A percentile compares a stretch with the other conserved stretches of the same genome.
phyloP scores from a whole-genome alignment of 2,888 invertebrate species.

The Drosophila nigricruria region DNA sequence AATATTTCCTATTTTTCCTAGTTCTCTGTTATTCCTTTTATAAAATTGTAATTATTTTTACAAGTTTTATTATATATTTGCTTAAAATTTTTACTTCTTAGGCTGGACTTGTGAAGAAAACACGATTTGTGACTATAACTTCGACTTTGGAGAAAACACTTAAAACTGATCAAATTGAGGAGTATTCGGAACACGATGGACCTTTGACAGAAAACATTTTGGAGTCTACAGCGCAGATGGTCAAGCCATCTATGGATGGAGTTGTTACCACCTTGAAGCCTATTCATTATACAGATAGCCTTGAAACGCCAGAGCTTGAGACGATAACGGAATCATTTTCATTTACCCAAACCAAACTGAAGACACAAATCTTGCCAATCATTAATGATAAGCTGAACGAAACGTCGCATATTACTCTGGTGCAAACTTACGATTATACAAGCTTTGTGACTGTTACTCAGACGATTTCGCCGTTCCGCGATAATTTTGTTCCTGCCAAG shows the following conservation, averaged over 20 bases:
- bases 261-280: conserved; percentile 94
- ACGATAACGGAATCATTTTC: conserved; percentile 96
- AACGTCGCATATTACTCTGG: conserved; percentile 92
- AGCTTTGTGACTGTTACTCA: conserved; percentile 95
- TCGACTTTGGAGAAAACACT: conserved; percentile 93
- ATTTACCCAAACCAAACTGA: conserved; percentile 94
- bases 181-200: conserved; percentile 89
- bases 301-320: conserved; percentile 94
- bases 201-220: conserved; percentile 95
- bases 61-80: too few relatives aligned
- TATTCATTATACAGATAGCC: conserved; percentile 90
- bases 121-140: conserved; percentile 94
- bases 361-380: conserved; percentile 95
- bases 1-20: too few relatives aligned
- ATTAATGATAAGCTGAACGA: conserved; percentile 89
- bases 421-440: conserved; percentile 95
- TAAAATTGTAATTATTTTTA: too few relatives aligned
- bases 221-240: conserved; percentile 89
- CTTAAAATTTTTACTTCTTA: conserved; percentile 85
- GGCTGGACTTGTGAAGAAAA: conserved; percentile 95
- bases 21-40: too few relatives aligned
- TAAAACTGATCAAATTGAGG: conserved; percentile 86
- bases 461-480: conserved; percentile 93
- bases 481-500: conserved; percentile 94
- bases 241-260: conserved; percentile 89